A percentile compares a stretch with the other conserved stretches of the same genome.
These are phyloP conservation scores for Chironomus tentans DNA, from an alignment of 2,888 invertebrate genomes.

Conservation along the genomic window DNA sequence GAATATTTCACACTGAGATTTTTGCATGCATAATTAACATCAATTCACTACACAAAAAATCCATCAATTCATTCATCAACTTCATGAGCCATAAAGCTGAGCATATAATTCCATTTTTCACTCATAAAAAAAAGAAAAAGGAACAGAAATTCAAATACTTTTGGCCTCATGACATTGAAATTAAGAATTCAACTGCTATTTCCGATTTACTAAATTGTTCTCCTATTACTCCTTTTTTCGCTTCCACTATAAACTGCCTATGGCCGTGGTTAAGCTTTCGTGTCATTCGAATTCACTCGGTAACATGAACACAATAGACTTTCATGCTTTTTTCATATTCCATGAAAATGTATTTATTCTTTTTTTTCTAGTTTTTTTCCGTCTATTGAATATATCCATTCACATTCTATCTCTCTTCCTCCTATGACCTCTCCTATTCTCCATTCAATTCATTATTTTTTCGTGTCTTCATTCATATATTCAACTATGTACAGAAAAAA, in stretches of 20 bases:
- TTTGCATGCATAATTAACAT: too few relatives aligned
- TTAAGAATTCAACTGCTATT: background rate
- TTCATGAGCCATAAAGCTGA: too few relatives aligned
- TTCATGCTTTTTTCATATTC: background rate
- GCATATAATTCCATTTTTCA: too few relatives aligned
- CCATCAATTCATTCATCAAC: too few relatives aligned
- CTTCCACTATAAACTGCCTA: background rate
- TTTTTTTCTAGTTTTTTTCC: background rate
- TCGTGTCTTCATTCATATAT: background rate
- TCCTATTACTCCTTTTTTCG: background rate
- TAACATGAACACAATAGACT: background rate
- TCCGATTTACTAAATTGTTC: slow-evolving; percentile 5
- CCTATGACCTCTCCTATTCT: background rate
- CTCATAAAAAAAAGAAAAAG: too few relatives aligned
- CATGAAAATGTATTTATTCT: too few relatives aligned
- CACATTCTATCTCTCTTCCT: background rate
- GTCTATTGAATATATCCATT: background rate
- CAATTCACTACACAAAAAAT: too few relatives aligned
- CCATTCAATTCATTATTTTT: background rate
- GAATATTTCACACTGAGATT: too few relatives aligned
- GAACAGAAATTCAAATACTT: background rate
- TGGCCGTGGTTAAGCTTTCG: background rate
- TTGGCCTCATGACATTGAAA: background rate
- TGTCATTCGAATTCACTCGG: background rate
- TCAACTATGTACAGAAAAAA: background rate